These are phyloP conservation scores for Buphagus erythrorhynchus DNA, from an alignment of 2,797 vertebrate species.

Conservation along the genomic window DNA sequence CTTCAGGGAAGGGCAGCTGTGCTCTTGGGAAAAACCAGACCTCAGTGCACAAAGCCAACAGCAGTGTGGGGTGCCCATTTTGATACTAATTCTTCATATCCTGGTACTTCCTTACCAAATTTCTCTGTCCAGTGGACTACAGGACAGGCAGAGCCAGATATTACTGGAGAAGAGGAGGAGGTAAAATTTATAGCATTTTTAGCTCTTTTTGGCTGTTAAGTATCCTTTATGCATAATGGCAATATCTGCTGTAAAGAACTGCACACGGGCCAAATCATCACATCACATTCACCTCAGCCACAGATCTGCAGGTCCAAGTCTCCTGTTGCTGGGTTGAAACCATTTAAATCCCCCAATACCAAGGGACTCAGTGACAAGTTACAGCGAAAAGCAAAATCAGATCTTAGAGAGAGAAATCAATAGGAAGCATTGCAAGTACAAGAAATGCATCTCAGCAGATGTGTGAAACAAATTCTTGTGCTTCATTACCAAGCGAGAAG, in stretches of 20 bases:
- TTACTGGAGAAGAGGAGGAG: rapidly evolving
- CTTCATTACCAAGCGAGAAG: background rate
- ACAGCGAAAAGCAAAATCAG: background rate
- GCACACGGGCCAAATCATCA: background rate
- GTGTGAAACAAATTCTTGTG: background rate
- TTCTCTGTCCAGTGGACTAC: background rate
- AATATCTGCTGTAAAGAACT: background rate
- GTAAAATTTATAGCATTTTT: background rate
- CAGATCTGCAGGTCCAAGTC: background rate
- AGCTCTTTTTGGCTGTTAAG: background rate
- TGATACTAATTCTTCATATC: background rate
- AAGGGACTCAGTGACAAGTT: background rate
- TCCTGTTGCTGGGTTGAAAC: background rate
- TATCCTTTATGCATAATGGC: background rate
- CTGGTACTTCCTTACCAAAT: background rate
- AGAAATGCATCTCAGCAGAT: background rate
- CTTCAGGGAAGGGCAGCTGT: background rate
- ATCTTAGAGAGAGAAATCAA: background rate
- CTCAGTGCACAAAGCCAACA: background rate
- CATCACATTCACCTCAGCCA: background rate
- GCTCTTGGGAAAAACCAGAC: background rate
- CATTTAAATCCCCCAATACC: background rate
- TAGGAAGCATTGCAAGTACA: background rate
- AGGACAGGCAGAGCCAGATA: background rate
- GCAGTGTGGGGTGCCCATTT: rapidly evolving